A percentile compares a stretch with the other conserved stretches of the same genome.
These are phyloP conservation scores for Clamator glandarius DNA, from an alignment of 2,797 vertebrate genomes.

Conservation along the genomic window DNA sequence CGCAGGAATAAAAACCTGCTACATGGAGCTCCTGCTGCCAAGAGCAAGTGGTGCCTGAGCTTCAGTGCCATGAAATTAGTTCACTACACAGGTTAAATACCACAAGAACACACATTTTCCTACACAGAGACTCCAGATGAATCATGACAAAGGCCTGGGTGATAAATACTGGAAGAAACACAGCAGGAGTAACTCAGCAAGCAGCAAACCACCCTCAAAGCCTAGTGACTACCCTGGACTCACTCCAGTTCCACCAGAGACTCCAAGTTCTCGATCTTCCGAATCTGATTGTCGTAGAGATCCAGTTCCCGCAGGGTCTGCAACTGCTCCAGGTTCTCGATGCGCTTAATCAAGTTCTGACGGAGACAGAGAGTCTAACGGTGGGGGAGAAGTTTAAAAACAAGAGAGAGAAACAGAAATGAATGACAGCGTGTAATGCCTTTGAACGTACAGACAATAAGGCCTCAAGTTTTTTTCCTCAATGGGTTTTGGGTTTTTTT, in stretches of 20 bases:
- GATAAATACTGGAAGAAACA: neutral
- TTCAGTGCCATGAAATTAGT: neutral
- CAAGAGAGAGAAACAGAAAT: neutral
- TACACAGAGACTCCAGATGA: neutral
- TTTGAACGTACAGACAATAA: neutral
- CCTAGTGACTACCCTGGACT: slow-evolving; percentile 65
- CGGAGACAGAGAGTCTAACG: slow-evolving; percentile 93
- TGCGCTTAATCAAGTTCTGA: slow-evolving; percentile 95
- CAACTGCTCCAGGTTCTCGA: slow-evolving; percentile 93
- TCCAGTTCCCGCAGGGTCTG: slow-evolving; percentile 89
- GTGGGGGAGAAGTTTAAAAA: slow-evolving; percentile 1
- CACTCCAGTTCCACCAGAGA: slow-evolving; percentile 91
- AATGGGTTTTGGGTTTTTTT: neutral
- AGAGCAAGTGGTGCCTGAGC: neutral
- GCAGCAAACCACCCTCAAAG: neutral
- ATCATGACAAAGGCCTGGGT: neutral
- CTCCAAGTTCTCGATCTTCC: slow-evolving; percentile 93
- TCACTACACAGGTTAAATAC: neutral
- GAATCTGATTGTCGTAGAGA: slow-evolving; percentile 98
- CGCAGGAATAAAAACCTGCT: neutral
- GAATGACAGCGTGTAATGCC: neutral
- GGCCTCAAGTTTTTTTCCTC: rapidly evolving
- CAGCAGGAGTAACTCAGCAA: neutral
- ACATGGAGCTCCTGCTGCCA: neutral
- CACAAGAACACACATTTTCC: neutral